Conservation (phyloP, 2,888 invertebrate genomes). For the Rhodophaea formosa region DNA sequence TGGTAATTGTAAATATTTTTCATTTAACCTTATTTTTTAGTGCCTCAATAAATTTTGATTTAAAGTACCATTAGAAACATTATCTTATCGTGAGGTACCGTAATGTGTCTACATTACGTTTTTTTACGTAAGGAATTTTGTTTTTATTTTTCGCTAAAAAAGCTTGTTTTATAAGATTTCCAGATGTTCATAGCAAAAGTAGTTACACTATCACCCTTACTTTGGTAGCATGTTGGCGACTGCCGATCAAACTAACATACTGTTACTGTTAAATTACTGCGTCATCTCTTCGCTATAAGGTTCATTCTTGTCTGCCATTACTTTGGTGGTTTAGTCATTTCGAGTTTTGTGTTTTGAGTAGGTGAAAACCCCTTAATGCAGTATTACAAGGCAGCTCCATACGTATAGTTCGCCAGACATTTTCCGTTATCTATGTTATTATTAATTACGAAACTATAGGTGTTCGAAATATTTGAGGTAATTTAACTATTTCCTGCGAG, state of each 20-base stretch:
- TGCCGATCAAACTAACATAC: slow-evolving; percentile 46
- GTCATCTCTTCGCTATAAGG: slow-evolving; percentile 2
- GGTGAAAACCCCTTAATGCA: slow-evolving; percentile 29
- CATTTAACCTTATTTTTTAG: no score
- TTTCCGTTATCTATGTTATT: slow-evolving; percentile 16
- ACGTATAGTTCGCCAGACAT: slow-evolving; percentile 12
- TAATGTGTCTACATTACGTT: no score
- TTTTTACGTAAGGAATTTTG: no score
- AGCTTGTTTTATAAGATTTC: no score
- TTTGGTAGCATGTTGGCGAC: slow-evolving; percentile 44
- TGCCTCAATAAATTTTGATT: no score
- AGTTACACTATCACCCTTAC: slow-evolving; percentile 28
- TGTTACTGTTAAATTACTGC: slow-evolving; percentile 26
- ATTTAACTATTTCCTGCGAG: slow-evolving; percentile 10
- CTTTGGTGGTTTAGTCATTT: background rate
- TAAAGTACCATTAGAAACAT: no score
- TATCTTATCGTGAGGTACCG: no score
- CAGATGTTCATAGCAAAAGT: slow-evolving; percentile 17
- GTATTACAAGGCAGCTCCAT: slow-evolving; percentile 19
- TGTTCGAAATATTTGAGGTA: slow-evolving; percentile 16
- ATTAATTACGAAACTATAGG: slow-evolving; percentile 19
- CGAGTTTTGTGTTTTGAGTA: slow-evolving; percentile 11
- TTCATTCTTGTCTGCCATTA: background rate
- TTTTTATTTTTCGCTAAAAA: no score
- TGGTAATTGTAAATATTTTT: no score